These are phyloP conservation scores for Lapara coniferarum DNA, from an alignment of 2,888 invertebrate genomes.

Conservation along the genomic window DNA sequence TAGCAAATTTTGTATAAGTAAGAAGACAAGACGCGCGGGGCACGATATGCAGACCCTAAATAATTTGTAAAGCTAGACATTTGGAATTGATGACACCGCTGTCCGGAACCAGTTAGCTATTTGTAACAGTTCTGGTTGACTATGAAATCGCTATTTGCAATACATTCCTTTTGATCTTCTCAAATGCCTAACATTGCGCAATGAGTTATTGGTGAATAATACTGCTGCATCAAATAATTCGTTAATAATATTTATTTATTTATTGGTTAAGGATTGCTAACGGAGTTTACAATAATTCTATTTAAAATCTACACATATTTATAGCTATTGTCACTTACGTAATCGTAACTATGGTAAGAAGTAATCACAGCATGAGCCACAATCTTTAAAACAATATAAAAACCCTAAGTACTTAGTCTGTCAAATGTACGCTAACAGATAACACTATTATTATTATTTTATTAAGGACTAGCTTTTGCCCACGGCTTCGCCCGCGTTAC, in stretches of 20 bases:
- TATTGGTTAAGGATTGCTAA: too few species aligned
- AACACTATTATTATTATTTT: too few species aligned
- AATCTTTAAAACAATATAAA: too few species aligned
- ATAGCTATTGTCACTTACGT: too few species aligned
- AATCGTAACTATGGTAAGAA: too few species aligned
- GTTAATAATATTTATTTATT: not conserved
- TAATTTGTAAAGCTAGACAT: slow-evolving; percentile 18
- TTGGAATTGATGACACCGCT: slow-evolving; percentile 19
- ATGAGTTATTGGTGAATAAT: not conserved
- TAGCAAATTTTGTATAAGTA: slow-evolving; percentile 6
- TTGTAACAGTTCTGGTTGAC: not conserved
- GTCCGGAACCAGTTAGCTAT: not conserved
- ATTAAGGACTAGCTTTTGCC: too few species aligned
- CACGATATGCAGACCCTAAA: slow-evolving; percentile 7
- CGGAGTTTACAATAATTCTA: too few species aligned
- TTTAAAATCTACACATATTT: not conserved
- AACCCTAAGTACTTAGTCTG: too few species aligned
- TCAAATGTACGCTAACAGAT: too few species aligned
- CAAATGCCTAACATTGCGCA: not conserved
- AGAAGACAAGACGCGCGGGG: not conserved
- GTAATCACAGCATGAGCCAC: too few species aligned
- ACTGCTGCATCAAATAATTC: not conserved
- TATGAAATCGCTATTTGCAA: not conserved
- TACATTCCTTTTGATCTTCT: slow-evolving; percentile 4
- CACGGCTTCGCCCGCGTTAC: too few species aligned